phyloP scores from a whole-genome alignment of 2,797 vertebrate genomes.

The Smutsia gigantea region DNA sequence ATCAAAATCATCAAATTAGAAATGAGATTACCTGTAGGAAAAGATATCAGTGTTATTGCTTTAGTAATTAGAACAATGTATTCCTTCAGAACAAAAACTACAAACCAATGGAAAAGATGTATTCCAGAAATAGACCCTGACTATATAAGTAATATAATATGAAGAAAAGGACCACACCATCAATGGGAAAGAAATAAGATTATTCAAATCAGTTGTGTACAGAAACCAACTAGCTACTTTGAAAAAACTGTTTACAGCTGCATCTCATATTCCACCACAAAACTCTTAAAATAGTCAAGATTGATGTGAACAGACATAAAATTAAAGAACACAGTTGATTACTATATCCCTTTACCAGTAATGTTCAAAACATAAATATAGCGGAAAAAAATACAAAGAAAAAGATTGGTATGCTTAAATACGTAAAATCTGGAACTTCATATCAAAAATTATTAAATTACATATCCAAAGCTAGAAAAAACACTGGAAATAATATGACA shows the following conservation, averaged over 20 bases:
- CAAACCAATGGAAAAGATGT: neutral
- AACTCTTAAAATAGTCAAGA: neutral
- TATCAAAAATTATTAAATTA: neutral
- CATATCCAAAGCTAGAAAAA: neutral
- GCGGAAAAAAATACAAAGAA: neutral
- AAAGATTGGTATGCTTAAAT: neutral
- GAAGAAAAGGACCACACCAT: neutral
- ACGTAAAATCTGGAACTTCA: neutral
- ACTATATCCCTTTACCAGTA: neutral
- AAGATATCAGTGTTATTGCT: neutral
- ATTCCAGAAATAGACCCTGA: neutral
- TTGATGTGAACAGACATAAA: neutral
- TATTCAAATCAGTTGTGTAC: neutral
- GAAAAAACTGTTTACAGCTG: neutral
- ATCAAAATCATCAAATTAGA: neutral
- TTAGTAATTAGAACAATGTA: neutral
- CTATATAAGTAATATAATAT: neutral
- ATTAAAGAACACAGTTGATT: neutral
- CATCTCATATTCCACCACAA: neutral
- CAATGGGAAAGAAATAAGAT: neutral
- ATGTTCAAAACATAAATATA: neutral
- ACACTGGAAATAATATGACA: neutral
- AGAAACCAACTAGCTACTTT: neutral
- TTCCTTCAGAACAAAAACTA: constrained; percentile 27
- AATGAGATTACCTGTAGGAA: neutral